Evolutionary conservation across 2,113 vertebrate species (phyloP), one percentile per base, ranked within the genome.

Genomic region (Gadus macrocephalus): DNA sequence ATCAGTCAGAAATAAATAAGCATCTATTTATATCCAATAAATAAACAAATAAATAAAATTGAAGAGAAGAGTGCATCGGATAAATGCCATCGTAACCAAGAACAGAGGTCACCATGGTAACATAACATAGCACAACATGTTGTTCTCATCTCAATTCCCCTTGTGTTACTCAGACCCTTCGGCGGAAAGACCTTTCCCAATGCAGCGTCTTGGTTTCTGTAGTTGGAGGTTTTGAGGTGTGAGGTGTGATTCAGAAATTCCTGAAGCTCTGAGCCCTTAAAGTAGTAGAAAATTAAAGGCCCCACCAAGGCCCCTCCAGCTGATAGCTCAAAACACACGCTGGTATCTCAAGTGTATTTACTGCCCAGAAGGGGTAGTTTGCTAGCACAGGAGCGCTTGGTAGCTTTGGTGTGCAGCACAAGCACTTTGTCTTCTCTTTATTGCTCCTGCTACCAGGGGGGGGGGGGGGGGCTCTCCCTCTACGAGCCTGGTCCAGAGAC

Each of bases 371-470:
- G 58, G 76, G 72, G 28, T 64, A 66, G 72, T 59, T 79, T 62
- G 56, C 67, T 69, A 74, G 16, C 62, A 70, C 67, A 66, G 38
- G 59, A 71, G 75, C 70, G 81, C 70, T 62, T 5, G 66, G 42
- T 27, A 14, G 66, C 78, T 83, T 78, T 82, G 77, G 71, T 74
- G 70, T 69, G 55, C 22, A 74, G 22, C 58, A 14, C 3, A 19
- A 64, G 70, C 53, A 72, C 74, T 78, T 81, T 65, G 80, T 79
- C 78, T 79, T 61, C 69, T 35, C 69, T 79, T 62, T 75, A 16
- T 69, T 70, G 65, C 42, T 49, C 8, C 42, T 49, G 42, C 42
- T 49, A 49, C 42, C 8, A 9, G 42, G 42, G 8, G 42, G 42
- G 42, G 25, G 25, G 25, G 25, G 25, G 20, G 20, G 20, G 20